Conservation (phyloP, 2,888 invertebrate species). For the Cactoblastis cactorum region DNA sequence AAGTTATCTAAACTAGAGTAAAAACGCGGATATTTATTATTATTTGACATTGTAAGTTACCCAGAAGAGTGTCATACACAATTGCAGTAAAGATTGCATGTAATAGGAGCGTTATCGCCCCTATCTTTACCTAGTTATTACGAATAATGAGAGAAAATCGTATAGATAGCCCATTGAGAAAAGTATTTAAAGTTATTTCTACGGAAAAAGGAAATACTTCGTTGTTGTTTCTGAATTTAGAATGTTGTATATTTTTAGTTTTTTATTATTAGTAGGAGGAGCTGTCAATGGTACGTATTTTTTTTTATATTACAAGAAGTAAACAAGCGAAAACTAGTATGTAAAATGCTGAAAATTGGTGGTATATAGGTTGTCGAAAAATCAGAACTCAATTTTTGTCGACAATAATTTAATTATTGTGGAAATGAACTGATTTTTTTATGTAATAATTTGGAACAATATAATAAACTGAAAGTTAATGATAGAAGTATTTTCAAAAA, state of each 20-base stretch:
- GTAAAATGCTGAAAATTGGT: no score
- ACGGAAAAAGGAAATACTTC: background rate
- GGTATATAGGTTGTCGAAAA: no score
- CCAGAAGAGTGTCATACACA: background rate
- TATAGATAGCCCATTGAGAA: slow-evolving; percentile 11
- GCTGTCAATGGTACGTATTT: background rate
- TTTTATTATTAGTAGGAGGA: background rate
- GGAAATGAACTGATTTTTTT: no score
- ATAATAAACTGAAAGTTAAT: no score
- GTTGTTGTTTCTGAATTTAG: background rate
- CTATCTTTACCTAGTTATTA: slow-evolving; percentile 4
- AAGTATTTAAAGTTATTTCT: background rate
- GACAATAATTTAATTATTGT: no score
- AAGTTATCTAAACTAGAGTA: background rate
- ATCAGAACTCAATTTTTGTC: no score
- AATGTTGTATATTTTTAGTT: background rate
- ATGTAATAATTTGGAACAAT: no score
- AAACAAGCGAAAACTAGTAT: no score
- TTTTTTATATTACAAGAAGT: background rate
- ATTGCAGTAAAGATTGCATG: background rate
- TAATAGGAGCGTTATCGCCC: slow-evolving; percentile 5
- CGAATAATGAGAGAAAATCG: slow-evolving; percentile 7
- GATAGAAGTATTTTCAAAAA: background rate
- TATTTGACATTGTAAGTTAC: slow-evolving; percentile 4
- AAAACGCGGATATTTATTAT: background rate